Evolutionary conservation across 2,797 vertebrate species (phyloP).

Genomic region (Cryptoprocta ferox): DNA sequence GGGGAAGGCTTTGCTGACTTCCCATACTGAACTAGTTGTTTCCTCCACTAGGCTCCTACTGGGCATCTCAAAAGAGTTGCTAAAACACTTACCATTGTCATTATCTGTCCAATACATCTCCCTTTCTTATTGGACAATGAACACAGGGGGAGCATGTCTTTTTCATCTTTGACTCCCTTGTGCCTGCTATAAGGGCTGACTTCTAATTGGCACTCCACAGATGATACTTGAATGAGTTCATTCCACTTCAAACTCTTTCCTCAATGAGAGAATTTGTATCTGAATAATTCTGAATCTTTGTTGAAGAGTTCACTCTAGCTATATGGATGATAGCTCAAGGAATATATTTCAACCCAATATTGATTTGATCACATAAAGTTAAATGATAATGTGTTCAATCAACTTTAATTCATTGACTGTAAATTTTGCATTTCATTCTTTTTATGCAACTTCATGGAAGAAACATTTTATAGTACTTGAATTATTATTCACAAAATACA

Average conservation of each 20-base stretch:
- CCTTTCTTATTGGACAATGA: background rate
- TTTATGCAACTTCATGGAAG: constrained; percentile 3
- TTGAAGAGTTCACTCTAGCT: constrained; percentile 1
- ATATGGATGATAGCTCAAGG: background rate
- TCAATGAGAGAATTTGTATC: constrained; percentile 19
- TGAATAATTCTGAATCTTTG: constrained; percentile 34
- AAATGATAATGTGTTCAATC: constrained; percentile 55
- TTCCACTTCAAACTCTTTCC: constrained; percentile 26
- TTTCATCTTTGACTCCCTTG: background rate
- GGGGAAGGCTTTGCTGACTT: background rate
- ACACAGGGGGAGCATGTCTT: background rate
- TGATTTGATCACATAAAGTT: constrained; percentile 51
- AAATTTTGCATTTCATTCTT: constrained; percentile 53
- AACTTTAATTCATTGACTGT: constrained; percentile 55
- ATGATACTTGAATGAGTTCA: constrained; percentile 36
- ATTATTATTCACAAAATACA: constrained; percentile 57
- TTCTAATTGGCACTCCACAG: background rate
- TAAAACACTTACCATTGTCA: background rate
- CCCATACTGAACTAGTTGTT: background rate
- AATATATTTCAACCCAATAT: constrained; percentile 46
- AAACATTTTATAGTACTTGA: background rate
- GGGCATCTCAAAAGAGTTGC: background rate
- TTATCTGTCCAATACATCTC: background rate
- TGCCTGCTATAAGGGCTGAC: background rate
- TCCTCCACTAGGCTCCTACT: background rate